A percentile compares a stretch with the other conserved stretches of the same genome.
phyloP scores from a whole-genome alignment of 2,888 invertebrate genomes.

The Ophion costatus region DNA sequence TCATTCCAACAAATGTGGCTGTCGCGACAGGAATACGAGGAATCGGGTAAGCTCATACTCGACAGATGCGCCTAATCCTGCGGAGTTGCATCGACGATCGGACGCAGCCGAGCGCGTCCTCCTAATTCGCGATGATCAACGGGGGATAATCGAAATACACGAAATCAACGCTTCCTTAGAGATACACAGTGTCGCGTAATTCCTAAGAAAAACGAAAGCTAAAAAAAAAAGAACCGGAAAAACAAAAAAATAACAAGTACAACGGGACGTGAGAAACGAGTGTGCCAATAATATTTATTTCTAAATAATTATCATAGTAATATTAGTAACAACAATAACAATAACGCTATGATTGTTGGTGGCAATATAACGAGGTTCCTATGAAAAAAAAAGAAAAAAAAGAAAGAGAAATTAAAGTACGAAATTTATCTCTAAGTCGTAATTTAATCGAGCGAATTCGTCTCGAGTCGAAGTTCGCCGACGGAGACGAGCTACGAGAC shows the following conservation, averaged over 20 bases:
- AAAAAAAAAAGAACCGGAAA: constrained; percentile 26
- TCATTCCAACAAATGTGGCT: constrained; percentile 92
- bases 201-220: neutral
- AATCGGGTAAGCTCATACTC: constrained; percentile 86
- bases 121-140: constrained; percentile 23
- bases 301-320: constrained; percentile 14
- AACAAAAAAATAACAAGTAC: neutral
- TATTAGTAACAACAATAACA: constrained; percentile 23
- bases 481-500: too few species aligned
- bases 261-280: constrained; percentile 1
- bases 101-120: neutral
- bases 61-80: constrained; percentile 77
- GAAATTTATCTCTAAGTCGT: constrained; percentile 7
- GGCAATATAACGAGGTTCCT: constrained; percentile 58
- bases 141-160: constrained; percentile 28
- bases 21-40: constrained; percentile 90
- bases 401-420: constrained; percentile 38
- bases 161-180: neutral
- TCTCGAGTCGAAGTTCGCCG: too few species aligned
- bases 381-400: constrained; percentile 34
- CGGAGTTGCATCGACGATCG: constrained; percentile 10
- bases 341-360: constrained; percentile 22
- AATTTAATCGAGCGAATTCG: constrained; percentile 13
- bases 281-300: constrained; percentile 57
- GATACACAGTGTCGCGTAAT: neutral